These are phyloP conservation scores for Pentalonia nigronervosa DNA, from an alignment of 1,140 invertebrate genomes.

Conservation along the genomic window DNA sequence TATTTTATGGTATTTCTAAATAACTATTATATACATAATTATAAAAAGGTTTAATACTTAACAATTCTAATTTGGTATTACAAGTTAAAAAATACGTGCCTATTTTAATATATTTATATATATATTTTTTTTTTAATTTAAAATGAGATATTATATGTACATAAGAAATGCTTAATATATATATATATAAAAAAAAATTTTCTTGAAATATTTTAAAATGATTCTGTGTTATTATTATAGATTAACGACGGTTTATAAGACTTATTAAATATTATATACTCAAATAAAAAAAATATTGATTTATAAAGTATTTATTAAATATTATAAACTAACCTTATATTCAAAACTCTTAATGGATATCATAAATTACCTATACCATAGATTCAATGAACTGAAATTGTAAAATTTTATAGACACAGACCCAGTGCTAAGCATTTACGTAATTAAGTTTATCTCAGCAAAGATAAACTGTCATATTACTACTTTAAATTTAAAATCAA, in stretches of 20 bases:
- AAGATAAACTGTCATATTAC: not conserved
- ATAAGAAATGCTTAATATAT: too few relatives aligned
- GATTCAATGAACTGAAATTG: not conserved
- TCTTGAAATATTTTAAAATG: too few relatives aligned
- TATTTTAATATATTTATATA: not conserved
- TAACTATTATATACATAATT: too few relatives aligned
- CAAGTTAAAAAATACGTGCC: not conserved
- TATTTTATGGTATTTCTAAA: too few relatives aligned
- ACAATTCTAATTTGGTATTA: not conserved
- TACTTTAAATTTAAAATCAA: not conserved
- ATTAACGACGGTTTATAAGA: too few relatives aligned
- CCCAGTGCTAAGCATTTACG: not conserved
- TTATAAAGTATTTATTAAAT: not conserved
- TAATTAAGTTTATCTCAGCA: not conserved
- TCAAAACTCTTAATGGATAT: not conserved
- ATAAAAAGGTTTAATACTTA: not conserved
- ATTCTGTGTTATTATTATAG: not conserved
- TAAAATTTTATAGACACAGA: not conserved
- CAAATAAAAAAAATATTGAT: not conserved
- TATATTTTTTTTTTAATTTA: not conserved
- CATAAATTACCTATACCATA: not conserved
- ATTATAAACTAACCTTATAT: not conserved
- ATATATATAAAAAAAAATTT: too few relatives aligned
- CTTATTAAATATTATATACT: not conserved
- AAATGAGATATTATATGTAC: not conserved